These are phyloP conservation scores for Furcula furcula DNA, from an alignment of 2,888 invertebrate genomes.

Conservation along the genomic window DNA sequence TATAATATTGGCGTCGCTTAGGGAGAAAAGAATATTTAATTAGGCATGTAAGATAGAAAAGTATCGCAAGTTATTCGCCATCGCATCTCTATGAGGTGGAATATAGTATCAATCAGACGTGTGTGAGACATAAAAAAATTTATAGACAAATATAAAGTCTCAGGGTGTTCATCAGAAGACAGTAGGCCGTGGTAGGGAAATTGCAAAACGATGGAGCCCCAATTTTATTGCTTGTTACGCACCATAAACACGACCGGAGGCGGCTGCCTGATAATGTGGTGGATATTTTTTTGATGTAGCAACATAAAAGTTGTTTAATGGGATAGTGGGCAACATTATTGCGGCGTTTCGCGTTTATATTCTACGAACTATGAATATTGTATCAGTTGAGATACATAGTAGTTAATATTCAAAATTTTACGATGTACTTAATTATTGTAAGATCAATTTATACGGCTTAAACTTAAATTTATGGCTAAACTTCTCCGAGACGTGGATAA, in stretches of 20 bases:
- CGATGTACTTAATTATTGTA: background rate
- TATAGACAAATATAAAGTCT: slow-evolving; percentile 72
- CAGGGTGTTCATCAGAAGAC: slow-evolving; percentile 67
- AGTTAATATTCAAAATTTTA: background rate
- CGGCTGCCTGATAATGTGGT: slow-evolving; percentile 62
- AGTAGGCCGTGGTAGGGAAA: slow-evolving; percentile 54
- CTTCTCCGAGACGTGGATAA: background rate
- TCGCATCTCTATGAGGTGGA: background rate
- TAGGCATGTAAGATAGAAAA: no score
- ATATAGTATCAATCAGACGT: slow-evolving; percentile 32
- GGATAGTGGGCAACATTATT: slow-evolving; percentile 37
- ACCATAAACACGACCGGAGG: slow-evolving; percentile 67
- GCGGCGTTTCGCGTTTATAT: slow-evolving; percentile 12
- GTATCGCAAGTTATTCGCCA: background rate
- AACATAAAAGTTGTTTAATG: slow-evolving; percentile 64
- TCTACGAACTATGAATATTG: slow-evolving; percentile 2
- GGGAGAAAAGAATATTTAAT: no score
- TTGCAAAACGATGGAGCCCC: slow-evolving; percentile 71
- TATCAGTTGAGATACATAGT: background rate
- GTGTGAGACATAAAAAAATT: slow-evolving; percentile 63
- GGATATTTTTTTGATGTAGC: slow-evolving; percentile 54
- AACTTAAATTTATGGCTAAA: background rate
- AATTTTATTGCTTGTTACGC: slow-evolving; percentile 79
- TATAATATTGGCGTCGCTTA: no score
- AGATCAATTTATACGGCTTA: background rate